Conservation (phyloP, 2,888 invertebrate species). For the Notocelia uddmanniana region DNA sequence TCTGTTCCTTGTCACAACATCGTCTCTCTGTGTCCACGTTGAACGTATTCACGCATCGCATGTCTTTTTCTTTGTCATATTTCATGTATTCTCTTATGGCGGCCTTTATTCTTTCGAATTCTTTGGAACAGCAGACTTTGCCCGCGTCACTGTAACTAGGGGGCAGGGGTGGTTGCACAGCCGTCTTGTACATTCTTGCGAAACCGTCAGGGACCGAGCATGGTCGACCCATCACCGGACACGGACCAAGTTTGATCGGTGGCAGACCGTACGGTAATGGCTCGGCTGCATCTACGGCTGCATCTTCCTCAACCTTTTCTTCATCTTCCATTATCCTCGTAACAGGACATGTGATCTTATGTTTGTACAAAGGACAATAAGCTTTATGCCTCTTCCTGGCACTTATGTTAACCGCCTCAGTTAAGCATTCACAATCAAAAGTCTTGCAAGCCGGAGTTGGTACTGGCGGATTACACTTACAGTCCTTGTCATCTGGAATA, state of each 20-base stretch:
- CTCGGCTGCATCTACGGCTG: conserved; percentile 71
- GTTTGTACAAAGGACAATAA: conserved; percentile 75
- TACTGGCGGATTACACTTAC: conserved; percentile 73
- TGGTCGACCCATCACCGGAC: conserved; percentile 78
- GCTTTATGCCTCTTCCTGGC: conserved; percentile 72
- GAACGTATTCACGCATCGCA: conserved; percentile 74
- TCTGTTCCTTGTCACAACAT: conserved; percentile 79
- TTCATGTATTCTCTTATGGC: conserved; percentile 76
- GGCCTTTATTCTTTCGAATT: conserved; percentile 78
- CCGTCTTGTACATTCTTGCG: conserved; percentile 77
- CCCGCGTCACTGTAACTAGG: conserved; percentile 76
- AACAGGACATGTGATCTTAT: conserved; percentile 74
- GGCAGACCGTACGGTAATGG: conserved; percentile 79
- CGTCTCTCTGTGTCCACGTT: conserved; percentile 76
- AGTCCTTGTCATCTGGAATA: conserved; percentile 69
- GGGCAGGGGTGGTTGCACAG: conserved; percentile 64
- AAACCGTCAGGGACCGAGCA: conserved; percentile 79
- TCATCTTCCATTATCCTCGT: conserved; percentile 67
- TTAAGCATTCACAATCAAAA: conserved; percentile 75
- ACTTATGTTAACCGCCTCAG: conserved; percentile 61
- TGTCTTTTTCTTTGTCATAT: conserved; percentile 71
- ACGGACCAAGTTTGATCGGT: conserved; percentile 77
- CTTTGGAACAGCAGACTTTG: conserved; percentile 80
- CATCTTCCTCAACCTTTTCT: conserved; percentile 69
- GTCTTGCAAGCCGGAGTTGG: conserved; percentile 74